Conservation (phyloP, 53 echinoderm and acorn worm species). For the Henricia sp. region DNA sequence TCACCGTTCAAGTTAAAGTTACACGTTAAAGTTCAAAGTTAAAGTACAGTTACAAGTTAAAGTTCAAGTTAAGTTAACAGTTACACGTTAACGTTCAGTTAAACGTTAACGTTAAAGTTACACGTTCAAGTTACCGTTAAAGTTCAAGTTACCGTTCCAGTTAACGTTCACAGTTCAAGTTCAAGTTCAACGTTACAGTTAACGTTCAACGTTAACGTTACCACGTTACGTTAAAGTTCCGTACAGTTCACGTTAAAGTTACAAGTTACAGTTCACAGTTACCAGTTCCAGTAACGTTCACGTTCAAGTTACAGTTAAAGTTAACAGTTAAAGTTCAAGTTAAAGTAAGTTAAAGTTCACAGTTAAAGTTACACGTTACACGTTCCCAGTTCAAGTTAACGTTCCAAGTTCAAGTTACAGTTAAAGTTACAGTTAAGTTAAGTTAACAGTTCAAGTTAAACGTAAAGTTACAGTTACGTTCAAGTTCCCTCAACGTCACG, state of each 20-base stretch:
- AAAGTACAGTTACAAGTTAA: background rate
- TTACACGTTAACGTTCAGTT: background rate
- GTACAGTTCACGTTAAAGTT: conserved; percentile 1
- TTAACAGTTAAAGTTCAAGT: background rate
- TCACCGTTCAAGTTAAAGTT: background rate
- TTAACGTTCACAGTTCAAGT: background rate
- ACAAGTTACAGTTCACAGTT: background rate
- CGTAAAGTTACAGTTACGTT: background rate
- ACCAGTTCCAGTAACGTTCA: background rate
- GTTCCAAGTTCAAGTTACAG: background rate
- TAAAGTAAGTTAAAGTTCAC: no score
- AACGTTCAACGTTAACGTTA: background rate
- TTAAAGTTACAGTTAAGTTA: background rate
- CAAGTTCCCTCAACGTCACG: no score
- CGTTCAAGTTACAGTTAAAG: background rate
- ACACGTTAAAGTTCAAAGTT: background rate
- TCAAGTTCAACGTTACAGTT: background rate
- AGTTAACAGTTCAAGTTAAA: no score
- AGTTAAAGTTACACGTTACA: background rate
- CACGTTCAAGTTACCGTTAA: no score
- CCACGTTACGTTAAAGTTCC: no score
- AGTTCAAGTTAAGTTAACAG: background rate
- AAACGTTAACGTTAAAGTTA: background rate
- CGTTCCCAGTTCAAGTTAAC: background rate
- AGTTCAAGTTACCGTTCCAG: background rate